A percentile compares a stretch with the other conserved stretches of the same genome.
phyloP scores from a whole-genome alignment of 2,888 invertebrate species.

The Drosophila atripex region DNA sequence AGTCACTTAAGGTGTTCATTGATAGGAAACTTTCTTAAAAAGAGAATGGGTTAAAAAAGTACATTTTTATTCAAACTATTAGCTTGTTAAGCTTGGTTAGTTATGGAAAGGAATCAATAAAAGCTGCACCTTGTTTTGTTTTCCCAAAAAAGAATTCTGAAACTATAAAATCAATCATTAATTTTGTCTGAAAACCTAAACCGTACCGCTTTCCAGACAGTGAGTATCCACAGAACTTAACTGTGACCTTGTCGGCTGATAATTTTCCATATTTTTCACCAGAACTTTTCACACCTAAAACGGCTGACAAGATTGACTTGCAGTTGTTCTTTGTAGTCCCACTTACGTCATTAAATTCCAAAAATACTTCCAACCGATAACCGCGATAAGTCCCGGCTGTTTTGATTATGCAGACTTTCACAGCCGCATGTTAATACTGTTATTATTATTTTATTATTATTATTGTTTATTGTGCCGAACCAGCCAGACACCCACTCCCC shows the following conservation, averaged over 20 bases:
- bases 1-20: no score
- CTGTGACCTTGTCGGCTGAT: constrained; percentile 46
- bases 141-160: neutral
- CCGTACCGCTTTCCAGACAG: neutral
- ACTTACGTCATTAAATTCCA: constrained; percentile 75
- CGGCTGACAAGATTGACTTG: constrained; percentile 29
- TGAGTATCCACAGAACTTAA: constrained; percentile 8
- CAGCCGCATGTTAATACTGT: constrained; percentile 30
- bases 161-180: neutral
- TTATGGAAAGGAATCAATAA: neutral
- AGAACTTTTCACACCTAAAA: constrained; percentile 3
- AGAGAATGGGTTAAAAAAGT: no score
- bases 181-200: neutral
- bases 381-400: constrained; percentile 36
- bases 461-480: constrained; percentile 18
- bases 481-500: neutral
- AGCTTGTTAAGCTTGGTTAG: neutral
- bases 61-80: neutral
- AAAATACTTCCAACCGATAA: constrained; percentile 64
- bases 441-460: constrained; percentile 17
- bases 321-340: constrained; percentile 32
- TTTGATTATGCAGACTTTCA: constrained; percentile 43
- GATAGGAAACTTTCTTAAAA: no score
- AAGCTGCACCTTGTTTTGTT: neutral
- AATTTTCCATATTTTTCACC: constrained; percentile 19